Percentiles rank a stretch among this genome's conserved stretches.
These are phyloP conservation scores for Agriopis aurantiaria DNA, from an alignment of 2,888 invertebrate genomes.

Conservation along the genomic window DNA sequence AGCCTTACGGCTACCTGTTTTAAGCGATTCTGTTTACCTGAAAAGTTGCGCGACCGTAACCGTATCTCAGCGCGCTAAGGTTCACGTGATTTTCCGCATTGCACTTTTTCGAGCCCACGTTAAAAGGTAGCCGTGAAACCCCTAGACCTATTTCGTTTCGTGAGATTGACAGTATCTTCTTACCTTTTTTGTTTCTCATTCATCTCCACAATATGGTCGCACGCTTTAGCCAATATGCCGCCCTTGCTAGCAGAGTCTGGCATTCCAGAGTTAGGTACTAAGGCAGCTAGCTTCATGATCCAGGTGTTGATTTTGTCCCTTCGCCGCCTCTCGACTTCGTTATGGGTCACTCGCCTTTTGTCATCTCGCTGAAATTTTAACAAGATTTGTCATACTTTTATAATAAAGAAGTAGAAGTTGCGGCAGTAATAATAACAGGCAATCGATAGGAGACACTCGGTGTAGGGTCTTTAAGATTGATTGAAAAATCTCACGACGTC, in stretches of 20 bases:
- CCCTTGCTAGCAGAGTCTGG: slow-evolving; percentile 93
- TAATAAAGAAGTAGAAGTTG: not conserved
- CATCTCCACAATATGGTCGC: slow-evolving; percentile 96
- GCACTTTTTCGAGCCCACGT: too few relatives aligned
- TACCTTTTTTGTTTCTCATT: slow-evolving; percentile 91
- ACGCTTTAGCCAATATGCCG: slow-evolving; percentile 97
- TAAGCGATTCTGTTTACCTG: too few relatives aligned
- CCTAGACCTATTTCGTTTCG: too few relatives aligned
- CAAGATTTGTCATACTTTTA: slow-evolving; percentile 12
- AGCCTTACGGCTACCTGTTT: too few relatives aligned
- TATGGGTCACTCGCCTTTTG: slow-evolving; percentile 96
- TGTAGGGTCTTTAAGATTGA: too few relatives aligned
- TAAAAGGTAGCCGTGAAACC: too few relatives aligned
- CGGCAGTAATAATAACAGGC: too few relatives aligned
- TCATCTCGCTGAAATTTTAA: slow-evolving; percentile 90
- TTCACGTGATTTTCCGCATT: too few relatives aligned
- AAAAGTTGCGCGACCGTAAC: too few relatives aligned
- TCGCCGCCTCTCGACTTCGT: slow-evolving; percentile 97
- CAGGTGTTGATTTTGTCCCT: slow-evolving; percentile 98
- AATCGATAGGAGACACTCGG: too few relatives aligned
- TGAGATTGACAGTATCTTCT: not conserved
- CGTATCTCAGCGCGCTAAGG: too few relatives aligned
- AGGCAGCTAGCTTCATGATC: slow-evolving; percentile 96
- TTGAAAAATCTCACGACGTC: too few relatives aligned
- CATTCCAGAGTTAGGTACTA: slow-evolving; percentile 92